Evolutionary conservation across 2,797 vertebrate species (phyloP).

Genomic region (Harpagifer antarcticus): DNA sequence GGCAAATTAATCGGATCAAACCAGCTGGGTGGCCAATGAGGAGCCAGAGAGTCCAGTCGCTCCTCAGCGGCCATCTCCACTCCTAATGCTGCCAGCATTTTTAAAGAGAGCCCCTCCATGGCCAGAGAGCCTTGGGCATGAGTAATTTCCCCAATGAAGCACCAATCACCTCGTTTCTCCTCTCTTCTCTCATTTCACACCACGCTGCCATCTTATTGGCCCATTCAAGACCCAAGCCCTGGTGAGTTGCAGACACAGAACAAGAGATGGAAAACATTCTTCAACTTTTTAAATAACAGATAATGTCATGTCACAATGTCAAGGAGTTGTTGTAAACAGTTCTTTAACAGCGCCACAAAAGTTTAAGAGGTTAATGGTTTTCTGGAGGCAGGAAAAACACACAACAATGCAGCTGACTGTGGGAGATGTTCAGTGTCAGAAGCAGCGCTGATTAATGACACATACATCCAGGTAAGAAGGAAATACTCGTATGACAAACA

Average conservation of each 20-base stretch:
- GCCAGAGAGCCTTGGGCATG: slow-evolving; percentile 34
- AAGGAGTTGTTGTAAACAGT: slow-evolving; percentile 33
- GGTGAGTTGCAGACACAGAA: slow-evolving; percentile 43
- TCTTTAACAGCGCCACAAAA: slow-evolving; percentile 8
- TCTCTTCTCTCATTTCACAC: slow-evolving; percentile 49
- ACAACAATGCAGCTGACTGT: slow-evolving; percentile 18
- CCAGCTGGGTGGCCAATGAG: slow-evolving; percentile 31
- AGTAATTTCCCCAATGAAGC: slow-evolving; percentile 44
- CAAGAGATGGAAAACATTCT: slow-evolving; percentile 15
- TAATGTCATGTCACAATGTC: slow-evolving; percentile 23
- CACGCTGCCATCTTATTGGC: slow-evolving; percentile 43
- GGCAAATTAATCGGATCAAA: slow-evolving; percentile 54
- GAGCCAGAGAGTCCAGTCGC: slow-evolving; percentile 30
- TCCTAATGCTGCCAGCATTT: slow-evolving; percentile 60
- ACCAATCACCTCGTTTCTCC: slow-evolving; percentile 56
- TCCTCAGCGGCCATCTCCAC: slow-evolving; percentile 32
- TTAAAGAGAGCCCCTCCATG: slow-evolving; percentile 46
- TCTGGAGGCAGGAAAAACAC: slow-evolving; percentile 36
- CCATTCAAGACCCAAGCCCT: slow-evolving; percentile 33
- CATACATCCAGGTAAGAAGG: slow-evolving; percentile 27
- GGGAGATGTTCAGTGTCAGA: slow-evolving; percentile 8
- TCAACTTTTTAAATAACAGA: slow-evolving; percentile 30
- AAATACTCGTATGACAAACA: slow-evolving; percentile 23
- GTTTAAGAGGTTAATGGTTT: slow-evolving; percentile 42
- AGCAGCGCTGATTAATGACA: slow-evolving; percentile 42